Conservation (phyloP, 2,888 invertebrate species). For the Epinotia bilunana region DNA sequence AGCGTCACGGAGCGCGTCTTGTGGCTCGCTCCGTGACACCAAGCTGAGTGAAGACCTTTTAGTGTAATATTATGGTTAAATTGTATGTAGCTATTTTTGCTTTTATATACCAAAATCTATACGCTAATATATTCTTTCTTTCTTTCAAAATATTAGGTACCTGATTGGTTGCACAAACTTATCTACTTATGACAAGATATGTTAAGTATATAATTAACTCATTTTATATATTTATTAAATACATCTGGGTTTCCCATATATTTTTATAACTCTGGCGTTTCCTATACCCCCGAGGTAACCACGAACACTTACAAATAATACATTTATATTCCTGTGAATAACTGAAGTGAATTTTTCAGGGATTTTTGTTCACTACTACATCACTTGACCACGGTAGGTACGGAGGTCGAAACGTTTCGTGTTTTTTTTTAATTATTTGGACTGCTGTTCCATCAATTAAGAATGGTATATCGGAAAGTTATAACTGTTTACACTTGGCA, state of each 20-base stretch:
- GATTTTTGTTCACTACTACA: conserved; percentile 36
- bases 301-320: conserved; percentile 41
- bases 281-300: conserved; percentile 20
- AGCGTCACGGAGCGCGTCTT: too few species aligned
- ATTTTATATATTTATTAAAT: too few species aligned
- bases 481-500: background rate
- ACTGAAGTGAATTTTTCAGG: conserved; percentile 63
- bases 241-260: background rate
- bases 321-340: conserved; percentile 71
- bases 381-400: conserved; percentile 42
- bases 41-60: too few species aligned
- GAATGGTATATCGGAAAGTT: background rate
- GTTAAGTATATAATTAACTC: too few species aligned
- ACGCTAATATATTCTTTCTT: too few species aligned
- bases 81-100: too few species aligned
- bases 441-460: background rate
- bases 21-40: too few species aligned
- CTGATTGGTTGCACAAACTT: too few species aligned
- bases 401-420: conserved; percentile 23
- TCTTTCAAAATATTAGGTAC: too few species aligned
- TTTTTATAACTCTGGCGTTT: conserved; percentile 17
- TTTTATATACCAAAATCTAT: too few species aligned
- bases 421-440: background rate
- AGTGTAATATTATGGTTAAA: too few species aligned
- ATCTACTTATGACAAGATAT: too few species aligned